A percentile compares a stretch with the other conserved stretches of the same genome.
Evolutionary conservation across 2,888 invertebrate genomes (phyloP).

Genomic region (Pammene aurita): DNA sequence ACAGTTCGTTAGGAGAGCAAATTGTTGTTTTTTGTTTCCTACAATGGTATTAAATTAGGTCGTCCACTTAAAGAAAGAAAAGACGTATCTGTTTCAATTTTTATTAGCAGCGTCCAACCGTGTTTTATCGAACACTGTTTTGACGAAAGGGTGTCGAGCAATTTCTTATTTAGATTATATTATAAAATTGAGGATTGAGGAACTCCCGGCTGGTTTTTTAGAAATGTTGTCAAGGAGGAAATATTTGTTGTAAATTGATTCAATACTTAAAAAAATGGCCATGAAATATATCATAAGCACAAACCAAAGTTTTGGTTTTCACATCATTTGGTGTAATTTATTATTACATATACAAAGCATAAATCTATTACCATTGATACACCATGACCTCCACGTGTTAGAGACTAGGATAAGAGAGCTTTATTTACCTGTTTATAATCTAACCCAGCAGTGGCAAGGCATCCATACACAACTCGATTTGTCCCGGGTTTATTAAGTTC

Average conservation of each 20-base stretch:
- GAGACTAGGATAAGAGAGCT: no score
- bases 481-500: no score
- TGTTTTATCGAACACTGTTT: not conserved
- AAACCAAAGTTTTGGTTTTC: no score
- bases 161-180: conserved; percentile 10
- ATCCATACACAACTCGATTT: no score
- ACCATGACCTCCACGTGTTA: no score
- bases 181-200: conserved; percentile 2
- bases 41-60: conserved; percentile 27
- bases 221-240: not conserved
- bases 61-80: not conserved
- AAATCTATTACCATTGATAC: no score
- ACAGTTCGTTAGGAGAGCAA: conserved; percentile 50
- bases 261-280: no score
- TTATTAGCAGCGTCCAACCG: not conserved
- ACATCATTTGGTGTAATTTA: no score
- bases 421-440: no score
- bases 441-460: no score
- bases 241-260: not conserved
- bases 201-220: not conserved
- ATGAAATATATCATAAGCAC: no score
- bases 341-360: no score
- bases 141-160: not conserved
- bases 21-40: conserved; percentile 27
- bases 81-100: not conserved